Percentiles rank a stretch among this genome's conserved stretches.
Conservation (phyloP, 2,888 invertebrate genomes). For the Sthenelais limicola region DNA sequence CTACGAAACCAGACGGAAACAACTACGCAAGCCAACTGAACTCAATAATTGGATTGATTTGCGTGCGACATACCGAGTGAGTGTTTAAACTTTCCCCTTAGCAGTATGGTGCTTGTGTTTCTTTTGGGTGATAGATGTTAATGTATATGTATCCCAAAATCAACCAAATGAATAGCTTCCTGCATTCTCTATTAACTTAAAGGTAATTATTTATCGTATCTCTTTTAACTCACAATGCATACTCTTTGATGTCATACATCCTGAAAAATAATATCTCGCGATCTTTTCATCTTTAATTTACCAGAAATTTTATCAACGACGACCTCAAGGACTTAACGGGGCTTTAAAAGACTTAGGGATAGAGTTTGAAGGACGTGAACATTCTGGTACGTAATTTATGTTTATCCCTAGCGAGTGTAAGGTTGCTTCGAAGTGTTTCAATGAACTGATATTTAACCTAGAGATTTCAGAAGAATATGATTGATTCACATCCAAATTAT, state of each 20-base stretch:
- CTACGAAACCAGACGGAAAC: constrained; percentile 77
- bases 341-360: constrained; percentile 77
- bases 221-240: not conserved
- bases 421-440: not conserved
- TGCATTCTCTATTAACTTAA: too few relatives aligned
- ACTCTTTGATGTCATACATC: not conserved
- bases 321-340: constrained; percentile 75
- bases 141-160: too few relatives aligned
- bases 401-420: not conserved
- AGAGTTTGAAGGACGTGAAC: constrained; percentile 77
- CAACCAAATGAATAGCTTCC: too few relatives aligned
- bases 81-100: too few relatives aligned
- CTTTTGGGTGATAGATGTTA: too few relatives aligned
- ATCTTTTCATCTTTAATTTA: constrained; percentile 41
- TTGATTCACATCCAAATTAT: too few relatives aligned
- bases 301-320: constrained; percentile 76
- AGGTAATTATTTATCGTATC: too few relatives aligned
- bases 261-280: not conserved
- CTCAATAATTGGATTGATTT: constrained; percentile 78
- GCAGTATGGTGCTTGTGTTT: too few relatives aligned
- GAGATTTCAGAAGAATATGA: too few relatives aligned
- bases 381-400: constrained; percentile 75
- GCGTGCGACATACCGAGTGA: constrained; percentile 74
- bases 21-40: constrained; percentile 74
- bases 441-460: too few relatives aligned